A percentile compares a stretch with the other conserved stretches of the same genome.
These are phyloP conservation scores for Melanotaenia parkinsoni DNA, from an alignment of 2,797 vertebrate species.

Conservation along the genomic window DNA sequence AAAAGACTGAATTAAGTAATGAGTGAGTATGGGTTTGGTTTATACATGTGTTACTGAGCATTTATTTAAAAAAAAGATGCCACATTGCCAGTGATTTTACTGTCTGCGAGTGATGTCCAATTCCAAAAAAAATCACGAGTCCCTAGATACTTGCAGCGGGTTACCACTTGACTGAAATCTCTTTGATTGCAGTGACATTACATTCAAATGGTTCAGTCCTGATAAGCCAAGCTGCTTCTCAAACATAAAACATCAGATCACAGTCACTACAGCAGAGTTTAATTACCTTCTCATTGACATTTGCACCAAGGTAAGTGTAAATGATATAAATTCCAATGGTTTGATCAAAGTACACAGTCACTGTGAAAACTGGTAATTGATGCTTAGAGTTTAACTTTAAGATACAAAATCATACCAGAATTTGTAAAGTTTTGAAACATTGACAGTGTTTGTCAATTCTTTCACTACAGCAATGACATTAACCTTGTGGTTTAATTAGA, in stretches of 20 bases:
- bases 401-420: too few relatives aligned
- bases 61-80: not conserved
- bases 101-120: not conserved
- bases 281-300: constrained; percentile 64
- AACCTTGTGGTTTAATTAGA: constrained; percentile 75
- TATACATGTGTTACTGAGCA: not conserved
- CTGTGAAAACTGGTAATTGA: constrained; percentile 2
- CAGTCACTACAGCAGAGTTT: constrained; percentile 38
- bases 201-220: constrained; percentile 18
- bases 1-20: constrained; percentile 31
- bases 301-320: constrained; percentile 45
- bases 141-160: constrained; percentile 24
- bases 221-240: constrained; percentile 23
- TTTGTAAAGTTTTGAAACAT: constrained; percentile 44
- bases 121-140: constrained; percentile 11
- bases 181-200: constrained; percentile 15
- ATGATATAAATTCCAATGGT: constrained; percentile 53
- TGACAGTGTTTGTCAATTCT: not conserved
- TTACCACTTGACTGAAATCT: constrained; percentile 32
- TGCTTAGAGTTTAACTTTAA: constrained; percentile 1
- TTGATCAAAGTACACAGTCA: constrained; percentile 37
- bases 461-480: constrained; percentile 43
- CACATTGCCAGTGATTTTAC: constrained; percentile 5
- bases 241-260: constrained; percentile 24
- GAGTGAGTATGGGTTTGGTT: not conserved